phyloP scores from a whole-genome alignment of 1,140 invertebrate genomes.

The Ridgeia piscesae region DNA sequence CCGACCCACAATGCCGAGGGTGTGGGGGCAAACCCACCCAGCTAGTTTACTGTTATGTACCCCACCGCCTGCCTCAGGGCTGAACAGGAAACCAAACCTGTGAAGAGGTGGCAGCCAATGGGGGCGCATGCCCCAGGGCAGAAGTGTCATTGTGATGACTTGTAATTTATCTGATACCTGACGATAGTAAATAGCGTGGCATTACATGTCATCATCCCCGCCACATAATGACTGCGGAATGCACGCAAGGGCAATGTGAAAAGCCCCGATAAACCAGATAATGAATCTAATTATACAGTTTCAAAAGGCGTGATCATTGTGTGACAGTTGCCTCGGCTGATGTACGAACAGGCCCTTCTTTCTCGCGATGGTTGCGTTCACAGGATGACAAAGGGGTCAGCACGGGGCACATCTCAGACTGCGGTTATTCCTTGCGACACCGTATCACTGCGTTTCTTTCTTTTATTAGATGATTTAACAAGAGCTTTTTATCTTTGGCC shows the following conservation, averaged over 20 bases:
- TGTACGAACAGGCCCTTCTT: background rate
- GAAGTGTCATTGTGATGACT: background rate
- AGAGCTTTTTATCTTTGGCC: background rate
- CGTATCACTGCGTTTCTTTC: background rate
- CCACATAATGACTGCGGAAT: background rate
- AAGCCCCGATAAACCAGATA: background rate
- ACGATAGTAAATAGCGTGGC: background rate
- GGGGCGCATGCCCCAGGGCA: background rate
- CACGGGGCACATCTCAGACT: background rate
- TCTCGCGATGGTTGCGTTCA: background rate
- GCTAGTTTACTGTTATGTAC: background rate
- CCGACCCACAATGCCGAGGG: background rate
- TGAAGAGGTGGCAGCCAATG: background rate
- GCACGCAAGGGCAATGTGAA: background rate
- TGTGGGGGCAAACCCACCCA: background rate
- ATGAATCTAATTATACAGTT: constrained; percentile 6
- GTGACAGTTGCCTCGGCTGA: background rate
- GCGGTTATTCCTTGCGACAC: background rate
- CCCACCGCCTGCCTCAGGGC: background rate
- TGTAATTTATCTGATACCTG: background rate
- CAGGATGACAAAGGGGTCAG: background rate
- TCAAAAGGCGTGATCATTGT: constrained; percentile 5
- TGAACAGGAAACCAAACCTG: background rate
- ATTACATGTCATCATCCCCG: background rate
- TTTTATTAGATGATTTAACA: background rate